A percentile compares a stretch with the other conserved stretches of the same genome.
Evolutionary conservation across 2,113 vertebrate species (phyloP).

Genomic region (Barbus barbus): DNA sequence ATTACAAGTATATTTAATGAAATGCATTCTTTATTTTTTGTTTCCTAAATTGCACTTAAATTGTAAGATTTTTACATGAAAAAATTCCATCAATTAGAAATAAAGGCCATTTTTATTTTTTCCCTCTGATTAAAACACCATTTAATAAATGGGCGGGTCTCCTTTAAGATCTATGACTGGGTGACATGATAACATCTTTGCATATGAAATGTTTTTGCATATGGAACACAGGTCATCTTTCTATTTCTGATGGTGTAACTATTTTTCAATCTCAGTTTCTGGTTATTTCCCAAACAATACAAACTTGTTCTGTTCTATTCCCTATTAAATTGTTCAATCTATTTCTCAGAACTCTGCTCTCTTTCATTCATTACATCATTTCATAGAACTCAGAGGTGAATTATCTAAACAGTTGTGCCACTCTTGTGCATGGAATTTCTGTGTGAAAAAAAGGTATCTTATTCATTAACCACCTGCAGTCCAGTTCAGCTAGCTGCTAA

Average conservation of each 20-base stretch:
- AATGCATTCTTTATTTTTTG: too few species aligned
- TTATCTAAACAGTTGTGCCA: not conserved
- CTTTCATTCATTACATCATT: not conserved
- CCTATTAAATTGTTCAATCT: not conserved
- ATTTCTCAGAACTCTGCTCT: not conserved
- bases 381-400: not conserved
- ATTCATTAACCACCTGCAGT: not conserved
- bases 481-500: not conserved
- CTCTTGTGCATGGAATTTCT: not conserved
- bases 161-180: too few species aligned
- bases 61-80: too few species aligned
- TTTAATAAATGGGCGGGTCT: too few species aligned
- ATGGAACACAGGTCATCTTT: not conserved
- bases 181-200: too few species aligned
- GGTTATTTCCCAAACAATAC: not conserved
- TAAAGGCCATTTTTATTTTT: too few species aligned
- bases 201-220: too few species aligned
- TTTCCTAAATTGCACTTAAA: too few species aligned
- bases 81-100: too few species aligned
- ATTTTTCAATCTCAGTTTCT: not conserved
- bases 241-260: not conserved
- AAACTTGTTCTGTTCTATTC: not conserved
- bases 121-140: too few species aligned
- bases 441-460: not conserved
- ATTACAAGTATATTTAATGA: too few species aligned